These are phyloP conservation scores for Kuschelorhynchus macadamiae DNA, from an alignment of 2,888 invertebrate genomes.

Conservation along the genomic window DNA sequence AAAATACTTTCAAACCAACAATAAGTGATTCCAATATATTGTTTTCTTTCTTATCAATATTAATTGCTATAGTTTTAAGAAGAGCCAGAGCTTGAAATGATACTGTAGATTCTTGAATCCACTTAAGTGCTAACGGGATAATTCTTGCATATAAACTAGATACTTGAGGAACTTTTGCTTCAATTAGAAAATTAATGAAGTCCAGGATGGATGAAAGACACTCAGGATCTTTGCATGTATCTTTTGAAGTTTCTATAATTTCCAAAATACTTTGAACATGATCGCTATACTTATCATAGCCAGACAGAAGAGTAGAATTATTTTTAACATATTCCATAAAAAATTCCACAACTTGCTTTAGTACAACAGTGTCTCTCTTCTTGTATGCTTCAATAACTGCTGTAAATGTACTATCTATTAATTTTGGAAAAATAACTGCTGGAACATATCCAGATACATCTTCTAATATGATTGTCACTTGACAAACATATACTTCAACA, in stretches of 20 bases:
- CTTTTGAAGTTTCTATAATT: constrained; percentile 22
- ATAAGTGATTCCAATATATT: constrained; percentile 61
- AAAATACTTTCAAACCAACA: constrained; percentile 67
- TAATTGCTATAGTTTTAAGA: constrained; percentile 66
- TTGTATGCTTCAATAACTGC: constrained; percentile 69
- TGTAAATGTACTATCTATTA: constrained; percentile 70
- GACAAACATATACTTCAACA: constrained; percentile 71
- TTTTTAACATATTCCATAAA: constrained; percentile 69
- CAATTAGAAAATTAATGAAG: constrained; percentile 69
- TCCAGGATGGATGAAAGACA: constrained; percentile 70
- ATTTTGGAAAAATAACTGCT: constrained; percentile 68
- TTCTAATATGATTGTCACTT: constrained; percentile 72
- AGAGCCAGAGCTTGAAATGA: constrained; percentile 68
- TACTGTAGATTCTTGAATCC: constrained; percentile 69
- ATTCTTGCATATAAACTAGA: constrained; percentile 66
- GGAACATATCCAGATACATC: constrained; percentile 70
- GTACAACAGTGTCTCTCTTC: constrained; percentile 67
- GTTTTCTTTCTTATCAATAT: constrained; percentile 56
- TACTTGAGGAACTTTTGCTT: constrained; percentile 67
- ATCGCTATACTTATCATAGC: constrained; percentile 61
- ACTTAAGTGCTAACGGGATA: constrained; percentile 68
- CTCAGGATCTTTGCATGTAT: constrained; percentile 63
- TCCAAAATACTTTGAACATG: constrained; percentile 66
- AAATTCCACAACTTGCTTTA: constrained; percentile 72
- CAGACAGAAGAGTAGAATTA: constrained; percentile 59